phyloP scores from a whole-genome alignment of 2,888 invertebrate genomes.

The Limnephilus auricula region DNA sequence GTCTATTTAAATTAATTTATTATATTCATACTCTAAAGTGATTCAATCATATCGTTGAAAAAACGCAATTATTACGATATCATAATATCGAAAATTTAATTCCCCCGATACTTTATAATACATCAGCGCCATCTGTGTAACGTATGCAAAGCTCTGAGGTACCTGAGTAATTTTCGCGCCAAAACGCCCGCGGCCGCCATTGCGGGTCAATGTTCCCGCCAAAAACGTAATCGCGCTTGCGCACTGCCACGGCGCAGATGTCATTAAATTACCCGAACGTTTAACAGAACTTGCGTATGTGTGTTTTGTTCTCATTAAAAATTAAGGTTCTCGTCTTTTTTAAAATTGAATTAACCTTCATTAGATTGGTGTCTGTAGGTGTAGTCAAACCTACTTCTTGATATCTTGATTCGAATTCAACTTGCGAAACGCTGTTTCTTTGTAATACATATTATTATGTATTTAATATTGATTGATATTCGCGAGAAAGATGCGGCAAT shows the following conservation, averaged over 20 bases:
- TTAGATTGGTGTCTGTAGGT: neutral
- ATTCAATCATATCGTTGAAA: neutral
- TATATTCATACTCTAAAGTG: neutral
- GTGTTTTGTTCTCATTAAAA: neutral
- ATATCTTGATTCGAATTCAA: neutral
- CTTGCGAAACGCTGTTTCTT: neutral
- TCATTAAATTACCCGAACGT: slow-evolving; percentile 26
- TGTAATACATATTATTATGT: neutral
- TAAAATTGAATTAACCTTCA: neutral
- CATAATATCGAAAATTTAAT: neutral
- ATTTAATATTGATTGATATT: neutral
- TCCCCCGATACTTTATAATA: neutral
- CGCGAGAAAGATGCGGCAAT: neutral
- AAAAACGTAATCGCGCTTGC: slow-evolving; percentile 52
- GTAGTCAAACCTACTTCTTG: neutral
- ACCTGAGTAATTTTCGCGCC: slow-evolving; percentile 57
- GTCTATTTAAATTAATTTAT: neutral
- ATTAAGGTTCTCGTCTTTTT: neutral
- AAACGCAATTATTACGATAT: neutral
- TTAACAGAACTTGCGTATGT: neutral
- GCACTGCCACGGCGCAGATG: slow-evolving; percentile 40
- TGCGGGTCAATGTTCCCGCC: slow-evolving; percentile 59
- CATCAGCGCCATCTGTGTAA: slow-evolving; percentile 57
- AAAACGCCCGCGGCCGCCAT: slow-evolving; percentile 58
- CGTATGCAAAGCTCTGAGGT: slow-evolving; percentile 26